Evolutionary conservation across 2,888 invertebrate genomes (phyloP), one percentile per base, ranked within the genome.

Genomic region (Polymixis flavicincta): DNA sequence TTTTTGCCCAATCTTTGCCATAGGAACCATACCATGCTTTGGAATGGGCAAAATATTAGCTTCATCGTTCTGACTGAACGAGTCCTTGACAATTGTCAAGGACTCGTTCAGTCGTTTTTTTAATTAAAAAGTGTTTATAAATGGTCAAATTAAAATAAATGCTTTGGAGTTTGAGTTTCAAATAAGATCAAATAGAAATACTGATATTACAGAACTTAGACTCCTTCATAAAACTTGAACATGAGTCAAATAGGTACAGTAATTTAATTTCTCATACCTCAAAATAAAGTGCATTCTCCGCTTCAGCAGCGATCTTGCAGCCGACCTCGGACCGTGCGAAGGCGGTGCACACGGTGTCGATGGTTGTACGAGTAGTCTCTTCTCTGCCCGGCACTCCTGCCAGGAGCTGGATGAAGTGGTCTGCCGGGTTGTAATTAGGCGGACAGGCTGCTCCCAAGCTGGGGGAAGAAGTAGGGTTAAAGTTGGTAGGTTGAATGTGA

Each of bases 381-480:
- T 99, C 99, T 22, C 98, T 97, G 0, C 98, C 98, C 0, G 99
- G 99, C 1, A 98, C 97, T 2, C 99, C 98, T 0, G 99, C 99
- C 84, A 99, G 94, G 4, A 98, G 97, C 91, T 99, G 98, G 66
- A 99, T 98, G 94, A 98, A 99, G 94, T 98, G 99, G 94, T 99
- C 99, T 0, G 99, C 99, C 5, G 99, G 99, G 92, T 99, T 99
- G 95, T 98, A 99, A 92, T 99, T 99, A 7, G 97, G 97, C 0
- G 99, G 99, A 92, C 98, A 98, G 0, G 98, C 97, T 19, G 98
- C 98, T 42, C 98, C 98, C 86, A 98, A 93, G 52, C 98, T 98
- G 74, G 7, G 2, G 71, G 9, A 32, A 32, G 13, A 28, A 76
- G 8, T 6, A 9, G 17, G 9, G 8, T 17, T 57, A 17, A 28